Percentiles rank a stretch among this genome's conserved stretches.
phyloP scores from a whole-genome alignment of 2,797 vertebrate species.

The Lemur catta region DNA sequence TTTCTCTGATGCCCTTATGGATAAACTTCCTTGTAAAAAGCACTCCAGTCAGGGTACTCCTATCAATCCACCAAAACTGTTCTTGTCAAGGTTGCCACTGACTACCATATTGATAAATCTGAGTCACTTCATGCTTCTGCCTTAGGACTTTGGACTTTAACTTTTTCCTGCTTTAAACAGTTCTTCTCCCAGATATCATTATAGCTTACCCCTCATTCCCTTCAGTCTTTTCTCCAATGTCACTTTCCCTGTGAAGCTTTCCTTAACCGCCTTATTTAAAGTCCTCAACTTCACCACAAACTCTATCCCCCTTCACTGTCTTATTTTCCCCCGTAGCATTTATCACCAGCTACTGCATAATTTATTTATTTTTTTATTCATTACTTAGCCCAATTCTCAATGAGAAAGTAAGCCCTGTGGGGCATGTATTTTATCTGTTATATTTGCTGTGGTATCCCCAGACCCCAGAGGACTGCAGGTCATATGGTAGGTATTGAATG shows the following conservation, averaged over 20 bases:
- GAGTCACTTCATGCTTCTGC: neutral
- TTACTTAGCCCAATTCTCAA: neutral
- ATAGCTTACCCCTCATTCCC: neutral
- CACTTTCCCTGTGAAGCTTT: neutral
- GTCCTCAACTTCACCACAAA: neutral
- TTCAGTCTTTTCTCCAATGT: neutral
- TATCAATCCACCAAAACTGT: neutral
- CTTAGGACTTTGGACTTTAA: neutral
- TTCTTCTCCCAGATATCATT: neutral
- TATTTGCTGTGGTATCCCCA: neutral
- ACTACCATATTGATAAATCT: neutral
- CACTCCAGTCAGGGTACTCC: too few species aligned
- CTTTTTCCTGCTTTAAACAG: neutral
- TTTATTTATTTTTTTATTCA: neutral
- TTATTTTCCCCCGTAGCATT: neutral
- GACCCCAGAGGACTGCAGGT: neutral
- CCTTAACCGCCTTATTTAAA: neutral
- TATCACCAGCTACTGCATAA: neutral
- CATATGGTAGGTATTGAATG: neutral
- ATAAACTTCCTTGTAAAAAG: neutral
- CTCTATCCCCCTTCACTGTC: neutral
- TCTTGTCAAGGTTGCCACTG: neutral
- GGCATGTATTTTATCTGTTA: neutral
- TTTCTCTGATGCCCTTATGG: neutral
- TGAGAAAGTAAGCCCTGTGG: neutral